Conservation (phyloP, 2,113 vertebrate species). For the zebrafish (Danio rerio) region DNA sequence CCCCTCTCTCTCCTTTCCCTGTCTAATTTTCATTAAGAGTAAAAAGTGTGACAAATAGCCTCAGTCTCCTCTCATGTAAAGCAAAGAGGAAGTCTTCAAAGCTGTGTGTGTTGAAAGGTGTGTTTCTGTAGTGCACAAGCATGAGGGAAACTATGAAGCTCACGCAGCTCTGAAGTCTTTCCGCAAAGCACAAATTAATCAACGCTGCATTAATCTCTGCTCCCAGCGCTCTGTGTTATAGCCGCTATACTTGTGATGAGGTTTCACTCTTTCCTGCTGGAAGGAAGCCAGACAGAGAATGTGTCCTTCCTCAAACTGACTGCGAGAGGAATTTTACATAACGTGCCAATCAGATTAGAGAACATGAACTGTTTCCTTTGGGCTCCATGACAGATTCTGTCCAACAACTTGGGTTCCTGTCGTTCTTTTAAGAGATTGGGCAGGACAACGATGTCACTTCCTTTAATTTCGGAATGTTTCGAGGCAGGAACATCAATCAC, state of each 20-base stretch:
- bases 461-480: not conserved
- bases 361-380: not conserved
- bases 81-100: not conserved
- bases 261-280: conserved; percentile 23
- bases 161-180: conserved; percentile 18
- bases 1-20: not conserved
- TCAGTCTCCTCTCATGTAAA: not conserved
- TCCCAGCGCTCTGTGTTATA: not conserved
- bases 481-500: conserved; percentile 15
- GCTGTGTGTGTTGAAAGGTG: not conserved
- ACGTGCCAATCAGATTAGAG: not conserved
- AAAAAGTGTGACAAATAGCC: not conserved
- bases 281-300: conserved; percentile 17
- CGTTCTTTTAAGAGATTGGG: not conserved
- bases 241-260: conserved; percentile 2
- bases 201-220: conserved; percentile 29
- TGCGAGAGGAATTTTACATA: not conserved
- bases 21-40: not conserved
- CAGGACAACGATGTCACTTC: conserved; percentile 17
- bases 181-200: conserved; percentile 42
- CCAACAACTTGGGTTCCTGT: not conserved
- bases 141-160: conserved; percentile 27
- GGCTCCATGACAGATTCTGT: not conserved
- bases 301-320: conserved; percentile 13
- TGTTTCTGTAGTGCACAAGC: not conserved